phyloP scores from a whole-genome alignment of 2,113 vertebrate genomes.

The Scatophagus argus region DNA sequence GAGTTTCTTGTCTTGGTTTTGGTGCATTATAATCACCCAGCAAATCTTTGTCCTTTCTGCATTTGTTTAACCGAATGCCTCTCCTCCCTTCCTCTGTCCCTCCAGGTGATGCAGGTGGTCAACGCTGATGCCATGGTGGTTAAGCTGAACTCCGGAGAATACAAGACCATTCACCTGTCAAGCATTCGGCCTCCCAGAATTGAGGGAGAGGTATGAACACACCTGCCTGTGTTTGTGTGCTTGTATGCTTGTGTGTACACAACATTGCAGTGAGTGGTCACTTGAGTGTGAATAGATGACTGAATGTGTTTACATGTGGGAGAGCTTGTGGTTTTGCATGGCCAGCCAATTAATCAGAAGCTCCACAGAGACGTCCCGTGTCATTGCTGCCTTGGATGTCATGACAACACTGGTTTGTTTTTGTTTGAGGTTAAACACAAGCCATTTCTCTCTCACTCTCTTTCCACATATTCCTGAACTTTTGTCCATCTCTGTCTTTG shows the following conservation, averaged over 20 bases:
- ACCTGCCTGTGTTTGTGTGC: not conserved
- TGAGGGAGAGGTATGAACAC: conserved; percentile 89
- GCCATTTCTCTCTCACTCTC: conserved; percentile 22
- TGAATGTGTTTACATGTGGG: conserved; percentile 4
- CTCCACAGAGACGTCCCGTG: conserved; percentile 13
- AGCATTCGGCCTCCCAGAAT: conserved; percentile 95
- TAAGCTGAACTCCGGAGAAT: conserved; percentile 94
- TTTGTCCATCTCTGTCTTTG: conserved; percentile 13
- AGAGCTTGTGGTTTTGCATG: conserved; percentile 7
- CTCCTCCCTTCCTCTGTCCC: not conserved
- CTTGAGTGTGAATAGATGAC: conserved; percentile 1
- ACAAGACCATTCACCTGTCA: conserved; percentile 96
- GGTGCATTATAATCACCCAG: not conserved
- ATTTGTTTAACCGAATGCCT: not conserved
- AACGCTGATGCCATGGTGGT: conserved; percentile 96
- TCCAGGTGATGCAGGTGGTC: conserved; percentile 95
- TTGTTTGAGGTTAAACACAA: conserved; percentile 13
- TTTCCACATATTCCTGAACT: conserved; percentile 16
- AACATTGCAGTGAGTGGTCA: conserved; percentile 3
- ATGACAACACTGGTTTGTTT: conserved; percentile 13
- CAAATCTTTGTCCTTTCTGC: no score
- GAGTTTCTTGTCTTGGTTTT: not conserved
- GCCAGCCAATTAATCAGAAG: conserved; percentile 32
- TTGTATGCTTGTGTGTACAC: conserved; percentile 9
- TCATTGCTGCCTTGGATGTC: not conserved